These are phyloP conservation scores for Sialis fuliginosa DNA, from an alignment of 2,888 invertebrate genomes.

Conservation along the genomic window DNA sequence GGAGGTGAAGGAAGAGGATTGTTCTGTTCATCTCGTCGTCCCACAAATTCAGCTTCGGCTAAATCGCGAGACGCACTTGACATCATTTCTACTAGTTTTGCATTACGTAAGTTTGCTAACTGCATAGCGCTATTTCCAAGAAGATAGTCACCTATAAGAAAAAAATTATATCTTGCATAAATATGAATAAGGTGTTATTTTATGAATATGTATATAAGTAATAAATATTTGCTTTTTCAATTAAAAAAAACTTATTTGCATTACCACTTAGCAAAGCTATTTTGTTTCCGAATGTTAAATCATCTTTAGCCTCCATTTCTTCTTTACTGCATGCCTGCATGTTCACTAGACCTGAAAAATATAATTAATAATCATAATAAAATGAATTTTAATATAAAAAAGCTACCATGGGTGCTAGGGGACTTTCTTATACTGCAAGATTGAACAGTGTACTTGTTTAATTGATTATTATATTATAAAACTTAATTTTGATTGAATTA, in stretches of 20 bases:
- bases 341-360: conserved; percentile 46
- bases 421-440: too few relatives aligned
- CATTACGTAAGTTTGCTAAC: conserved; percentile 61
- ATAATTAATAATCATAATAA: not conserved
- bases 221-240: too few relatives aligned
- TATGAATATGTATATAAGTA: not conserved
- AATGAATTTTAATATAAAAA: not conserved
- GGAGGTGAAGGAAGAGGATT: conserved; percentile 63
- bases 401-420: too few relatives aligned
- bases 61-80: conserved; percentile 77
- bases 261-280: conserved; percentile 74
- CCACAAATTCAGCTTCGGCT: conserved; percentile 79
- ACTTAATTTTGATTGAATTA: too few relatives aligned
- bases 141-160: conserved; percentile 48
- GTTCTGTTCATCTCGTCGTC: conserved; percentile 70
- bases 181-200: not conserved
- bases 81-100: conserved; percentile 75
- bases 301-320: conserved; percentile 39
- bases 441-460: too few relatives aligned
- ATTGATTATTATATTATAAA: too few relatives aligned
- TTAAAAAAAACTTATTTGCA: not conserved
- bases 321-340: conserved; percentile 38
- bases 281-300: conserved; percentile 90
- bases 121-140: conserved; percentile 77
- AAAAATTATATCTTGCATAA: not conserved